Percentiles rank a stretch among this genome's conserved stretches.
phyloP scores from a whole-genome alignment of 2,797 vertebrate species.

The Sparidentex hasta region DNA sequence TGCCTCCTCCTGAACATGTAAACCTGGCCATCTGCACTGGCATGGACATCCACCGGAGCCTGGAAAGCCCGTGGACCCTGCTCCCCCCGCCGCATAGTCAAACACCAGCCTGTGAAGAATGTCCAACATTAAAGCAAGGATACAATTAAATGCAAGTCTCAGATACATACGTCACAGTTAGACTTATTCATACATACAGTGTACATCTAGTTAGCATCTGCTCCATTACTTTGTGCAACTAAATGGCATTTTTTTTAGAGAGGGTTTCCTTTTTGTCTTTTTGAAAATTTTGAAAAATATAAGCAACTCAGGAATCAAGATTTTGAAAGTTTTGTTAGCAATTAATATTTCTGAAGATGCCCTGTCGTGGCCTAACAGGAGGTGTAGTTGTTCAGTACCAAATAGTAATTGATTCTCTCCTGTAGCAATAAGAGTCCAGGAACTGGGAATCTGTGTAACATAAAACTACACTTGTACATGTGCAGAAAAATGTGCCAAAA shows the following conservation, averaged over 20 bases:
- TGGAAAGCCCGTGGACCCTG: slow-evolving; percentile 85
- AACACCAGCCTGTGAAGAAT: slow-evolving; percentile 38
- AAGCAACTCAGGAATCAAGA: too few species aligned
- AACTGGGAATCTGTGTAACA: background rate
- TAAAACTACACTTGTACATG: background rate
- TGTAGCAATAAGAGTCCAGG: background rate
- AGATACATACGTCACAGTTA: background rate
- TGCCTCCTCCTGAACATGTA: slow-evolving; percentile 86
- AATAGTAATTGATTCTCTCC: background rate
- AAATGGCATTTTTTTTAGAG: background rate
- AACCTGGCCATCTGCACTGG: slow-evolving; percentile 88
- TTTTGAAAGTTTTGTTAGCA: too few species aligned
- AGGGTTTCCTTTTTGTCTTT: background rate
- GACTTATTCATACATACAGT: background rate
- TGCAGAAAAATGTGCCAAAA: background rate
- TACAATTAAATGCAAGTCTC: background rate
- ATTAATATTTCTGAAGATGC: background rate
- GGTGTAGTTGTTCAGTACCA: background rate
- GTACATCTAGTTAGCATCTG: background rate
- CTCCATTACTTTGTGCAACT: background rate
- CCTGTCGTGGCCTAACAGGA: background rate
- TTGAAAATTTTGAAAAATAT: background rate
- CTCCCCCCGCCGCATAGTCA: slow-evolving; percentile 88
- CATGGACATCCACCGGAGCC: slow-evolving; percentile 89
- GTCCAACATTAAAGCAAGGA: slow-evolving; percentile 3